Base-by-base conservation (phyloP, 2,113 vertebrate species). In the Melozone crissalis region DNA sequence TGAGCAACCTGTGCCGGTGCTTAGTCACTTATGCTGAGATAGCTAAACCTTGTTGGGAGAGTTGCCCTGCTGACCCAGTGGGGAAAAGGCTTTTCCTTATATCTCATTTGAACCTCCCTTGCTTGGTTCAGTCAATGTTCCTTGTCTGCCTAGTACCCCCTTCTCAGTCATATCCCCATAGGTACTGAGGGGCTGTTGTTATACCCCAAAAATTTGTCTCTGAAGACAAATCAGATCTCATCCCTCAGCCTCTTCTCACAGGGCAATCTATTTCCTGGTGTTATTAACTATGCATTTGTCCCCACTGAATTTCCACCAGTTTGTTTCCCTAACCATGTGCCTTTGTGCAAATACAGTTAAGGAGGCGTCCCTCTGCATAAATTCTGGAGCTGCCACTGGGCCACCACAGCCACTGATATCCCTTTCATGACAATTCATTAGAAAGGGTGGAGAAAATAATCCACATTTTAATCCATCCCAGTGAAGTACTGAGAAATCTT, bases 61-160 rank as follows among this genome's bases (percentile, higher is more conserved):
- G 4, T 49, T n/a, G 3, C 7, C 30, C 18, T 4, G 1, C 9
- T 43, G 30, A 47, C 16, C 7, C 27, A 28, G 0, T 6, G 13
- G 15, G 7, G 39, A 67, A 90, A 79, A 82, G 3, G 8, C 10
- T 84, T 65, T 54, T 59, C 20, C 20, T 43, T 27, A 5, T 20
- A 51, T 18, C 7, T 10, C 14, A 2, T 33, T 35, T 69, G 44
- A 87, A 74, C 3, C 3, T 31, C 9, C 52, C 30, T 69, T 51
- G 2, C 20, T 65, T 58, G 9, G 17, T 78, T 74, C n/a, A 61
- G 39, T 24, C 35, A 28, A 21, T 9, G 8, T 1, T 10, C 37
- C 30, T 74, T 73, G 6, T 51, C 23, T 65, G 24, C 13, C 30
- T 28, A 20, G 9, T 11, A 57, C 28, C 11, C 7, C 37, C 20